Conservation (phyloP, 2,888 invertebrate genomes). For the Heteromurus nitidus region DNA sequence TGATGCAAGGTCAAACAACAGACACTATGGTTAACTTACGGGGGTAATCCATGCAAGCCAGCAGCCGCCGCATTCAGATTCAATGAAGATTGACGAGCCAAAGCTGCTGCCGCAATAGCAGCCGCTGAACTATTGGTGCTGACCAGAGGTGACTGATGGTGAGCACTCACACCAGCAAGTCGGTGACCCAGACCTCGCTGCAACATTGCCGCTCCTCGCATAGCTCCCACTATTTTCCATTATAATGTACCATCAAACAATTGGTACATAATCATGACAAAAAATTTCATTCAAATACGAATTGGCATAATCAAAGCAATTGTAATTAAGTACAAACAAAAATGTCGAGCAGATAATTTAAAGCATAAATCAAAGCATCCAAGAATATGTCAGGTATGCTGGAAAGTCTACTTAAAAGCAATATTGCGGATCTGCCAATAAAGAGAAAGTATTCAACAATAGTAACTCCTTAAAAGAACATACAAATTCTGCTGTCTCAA, state of each 20-base stretch:
- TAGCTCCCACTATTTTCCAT: slow-evolving; percentile 82
- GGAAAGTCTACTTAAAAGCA: too few relatives aligned
- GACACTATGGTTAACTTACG: slow-evolving; percentile 71
- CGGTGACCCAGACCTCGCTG: slow-evolving; percentile 79
- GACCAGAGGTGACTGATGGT: slow-evolving; percentile 74
- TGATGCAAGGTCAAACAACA: slow-evolving; percentile 52
- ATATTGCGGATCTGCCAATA: too few relatives aligned
- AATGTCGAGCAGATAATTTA: neutral
- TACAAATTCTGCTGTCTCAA: too few relatives aligned
- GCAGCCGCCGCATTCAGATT: slow-evolving; percentile 77
- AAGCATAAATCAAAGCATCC: neutral
- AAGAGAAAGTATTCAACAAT: too few relatives aligned
- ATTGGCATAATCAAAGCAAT: slow-evolving; percentile 71
- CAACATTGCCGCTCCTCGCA: slow-evolving; percentile 90
- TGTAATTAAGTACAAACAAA: slow-evolving; percentile 25
- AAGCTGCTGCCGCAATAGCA: slow-evolving; percentile 83
- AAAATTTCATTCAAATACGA: slow-evolving; percentile 51
- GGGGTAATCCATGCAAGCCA: slow-evolving; percentile 73
- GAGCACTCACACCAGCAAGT: slow-evolving; percentile 70
- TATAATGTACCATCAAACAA: slow-evolving; percentile 64
- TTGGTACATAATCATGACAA: slow-evolving; percentile 53
- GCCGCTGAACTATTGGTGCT: slow-evolving; percentile 82
- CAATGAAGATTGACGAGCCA: slow-evolving; percentile 82
- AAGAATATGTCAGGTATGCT: too few relatives aligned
- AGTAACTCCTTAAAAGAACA: too few relatives aligned